Evolutionary conservation across 2,797 vertebrate genomes (phyloP).

Genomic region (Pangasius sanitwongsei): DNA sequence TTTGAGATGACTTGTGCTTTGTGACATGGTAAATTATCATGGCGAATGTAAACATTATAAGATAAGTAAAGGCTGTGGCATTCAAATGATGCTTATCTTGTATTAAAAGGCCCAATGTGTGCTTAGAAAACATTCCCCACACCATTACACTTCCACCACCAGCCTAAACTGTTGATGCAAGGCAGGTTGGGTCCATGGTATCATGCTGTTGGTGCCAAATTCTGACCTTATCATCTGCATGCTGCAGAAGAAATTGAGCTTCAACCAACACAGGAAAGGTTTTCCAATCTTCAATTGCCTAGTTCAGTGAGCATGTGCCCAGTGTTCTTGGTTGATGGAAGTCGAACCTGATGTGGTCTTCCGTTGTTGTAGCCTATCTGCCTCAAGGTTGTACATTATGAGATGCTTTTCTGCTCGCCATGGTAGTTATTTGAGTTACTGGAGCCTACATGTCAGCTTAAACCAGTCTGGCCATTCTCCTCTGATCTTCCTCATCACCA

Average conservation of each 20-base stretch:
- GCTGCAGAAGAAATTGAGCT: neutral
- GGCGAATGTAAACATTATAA: neutral
- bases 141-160: neutral
- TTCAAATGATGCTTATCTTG: neutral
- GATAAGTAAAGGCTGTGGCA: neutral
- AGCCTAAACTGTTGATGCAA: neutral
- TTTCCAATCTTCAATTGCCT: neutral
- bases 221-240: neutral
- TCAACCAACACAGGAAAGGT: too few relatives aligned
- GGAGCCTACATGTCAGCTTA: neutral
- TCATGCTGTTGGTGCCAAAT: neutral
- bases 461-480: neutral
- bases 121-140: neutral
- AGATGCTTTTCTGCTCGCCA: neutral
- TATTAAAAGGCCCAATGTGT: neutral
- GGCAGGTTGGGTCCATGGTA: neutral
- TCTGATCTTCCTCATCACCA: neutral
- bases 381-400: neutral
- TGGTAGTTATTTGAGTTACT: too few relatives aligned
- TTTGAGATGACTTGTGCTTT: neutral
- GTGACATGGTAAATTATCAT: neutral
- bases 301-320: neutral
- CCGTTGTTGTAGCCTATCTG: neutral
- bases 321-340: neutral
- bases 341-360: neutral